A percentile compares a stretch with the other conserved stretches of the same genome.
These are phyloP conservation scores for Chamaea fasciata DNA, from an alignment of 2,113 vertebrate species.

Conservation along the genomic window DNA sequence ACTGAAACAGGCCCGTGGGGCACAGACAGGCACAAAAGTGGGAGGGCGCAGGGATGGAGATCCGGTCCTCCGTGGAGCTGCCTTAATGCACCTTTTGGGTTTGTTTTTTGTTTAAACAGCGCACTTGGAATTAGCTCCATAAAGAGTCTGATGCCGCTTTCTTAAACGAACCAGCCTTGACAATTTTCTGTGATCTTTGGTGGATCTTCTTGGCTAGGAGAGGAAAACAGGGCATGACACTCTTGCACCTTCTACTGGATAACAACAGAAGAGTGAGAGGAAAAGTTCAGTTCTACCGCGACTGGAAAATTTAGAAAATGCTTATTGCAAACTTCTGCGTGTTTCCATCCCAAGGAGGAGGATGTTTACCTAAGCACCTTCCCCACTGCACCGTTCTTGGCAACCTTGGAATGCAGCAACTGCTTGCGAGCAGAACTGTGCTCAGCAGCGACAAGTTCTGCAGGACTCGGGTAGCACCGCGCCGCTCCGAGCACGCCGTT, in stretches of 20 bases:
- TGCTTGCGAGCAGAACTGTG: neutral
- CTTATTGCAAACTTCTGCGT: neutral
- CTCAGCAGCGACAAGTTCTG: neutral
- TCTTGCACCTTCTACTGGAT: constrained; percentile 67
- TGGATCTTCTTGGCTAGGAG: neutral
- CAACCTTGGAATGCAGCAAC: neutral
- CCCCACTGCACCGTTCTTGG: neutral
- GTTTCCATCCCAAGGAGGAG: neutral
- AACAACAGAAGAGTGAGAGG: neutral
- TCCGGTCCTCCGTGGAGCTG: neutral
- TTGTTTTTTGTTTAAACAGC: neutral
- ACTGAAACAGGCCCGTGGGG: constrained; percentile 54
- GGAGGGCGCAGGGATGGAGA: neutral
- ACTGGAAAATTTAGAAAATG: neutral
- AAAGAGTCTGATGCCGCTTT: neutral
- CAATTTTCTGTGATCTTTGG: neutral
- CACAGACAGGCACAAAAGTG: neutral
- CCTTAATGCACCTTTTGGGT: neutral
- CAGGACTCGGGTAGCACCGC: neutral
- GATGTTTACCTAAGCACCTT: neutral
- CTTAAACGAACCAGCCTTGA: neutral
- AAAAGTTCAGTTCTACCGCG: neutral
- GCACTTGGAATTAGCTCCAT: neutral
- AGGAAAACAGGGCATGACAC: constrained; percentile 8
- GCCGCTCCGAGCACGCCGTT: neutral